Evolutionary conservation across 2,888 invertebrate genomes (phyloP).

Genomic region (Lochmaea crataegi): DNA sequence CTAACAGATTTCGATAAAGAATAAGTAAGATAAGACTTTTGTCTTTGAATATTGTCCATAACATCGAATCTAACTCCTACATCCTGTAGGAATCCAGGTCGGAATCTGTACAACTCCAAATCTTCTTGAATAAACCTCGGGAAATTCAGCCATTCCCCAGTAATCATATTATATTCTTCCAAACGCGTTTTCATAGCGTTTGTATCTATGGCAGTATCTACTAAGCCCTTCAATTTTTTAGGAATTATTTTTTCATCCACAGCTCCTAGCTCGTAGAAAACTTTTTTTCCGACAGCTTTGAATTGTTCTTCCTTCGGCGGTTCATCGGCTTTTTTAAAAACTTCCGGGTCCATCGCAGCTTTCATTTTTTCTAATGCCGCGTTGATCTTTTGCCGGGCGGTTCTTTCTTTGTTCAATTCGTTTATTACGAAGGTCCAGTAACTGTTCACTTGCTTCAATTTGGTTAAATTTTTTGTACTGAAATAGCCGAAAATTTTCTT

Average conservation of each 20-base stretch:
- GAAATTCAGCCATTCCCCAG: slow-evolving; percentile 39
- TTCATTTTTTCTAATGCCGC: slow-evolving; percentile 43
- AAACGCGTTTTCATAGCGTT: slow-evolving; percentile 19
- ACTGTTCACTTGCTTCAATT: slow-evolving; percentile 49
- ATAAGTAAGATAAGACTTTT: slow-evolving; percentile 45
- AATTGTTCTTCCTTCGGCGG: background rate
- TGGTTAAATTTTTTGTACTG: slow-evolving; percentile 47
- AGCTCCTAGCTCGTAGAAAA: slow-evolving; percentile 39
- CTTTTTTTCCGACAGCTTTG: background rate
- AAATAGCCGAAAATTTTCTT: slow-evolving; percentile 53
- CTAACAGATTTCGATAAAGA: slow-evolving; percentile 36
- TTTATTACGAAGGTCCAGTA: slow-evolving; percentile 50
- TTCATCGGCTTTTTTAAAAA: slow-evolving; percentile 12
- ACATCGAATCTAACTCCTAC: slow-evolving; percentile 44
- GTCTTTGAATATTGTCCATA: slow-evolving; percentile 36
- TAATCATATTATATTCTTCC: slow-evolving; percentile 18
- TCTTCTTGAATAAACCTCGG: slow-evolving; percentile 46
- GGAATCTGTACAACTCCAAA: slow-evolving; percentile 42
- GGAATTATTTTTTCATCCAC: slow-evolving; percentile 40
- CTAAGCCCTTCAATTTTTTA: slow-evolving; percentile 32
- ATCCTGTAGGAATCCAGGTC: slow-evolving; percentile 48
- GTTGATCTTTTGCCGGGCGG: slow-evolving; percentile 46
- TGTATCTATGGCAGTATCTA: slow-evolving; percentile 30
- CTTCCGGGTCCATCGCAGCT: slow-evolving; percentile 33
- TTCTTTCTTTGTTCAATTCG: slow-evolving; percentile 49